Evolutionary conservation across 2,888 invertebrate species (phyloP).

Genomic region (Belgica antarctica): DNA sequence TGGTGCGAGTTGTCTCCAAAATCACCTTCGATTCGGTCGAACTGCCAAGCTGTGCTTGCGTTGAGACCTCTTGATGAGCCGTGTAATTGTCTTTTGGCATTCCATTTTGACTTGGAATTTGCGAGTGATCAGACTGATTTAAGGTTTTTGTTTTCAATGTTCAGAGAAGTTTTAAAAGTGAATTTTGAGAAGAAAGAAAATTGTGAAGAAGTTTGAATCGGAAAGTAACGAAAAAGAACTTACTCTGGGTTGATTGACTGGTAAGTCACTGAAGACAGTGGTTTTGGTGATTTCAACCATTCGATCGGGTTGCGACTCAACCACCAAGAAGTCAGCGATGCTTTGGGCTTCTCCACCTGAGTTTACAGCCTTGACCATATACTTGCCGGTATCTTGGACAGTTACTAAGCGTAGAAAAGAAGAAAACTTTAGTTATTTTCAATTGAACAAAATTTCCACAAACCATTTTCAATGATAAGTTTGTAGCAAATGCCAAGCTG

Average conservation of each 20-base stretch:
- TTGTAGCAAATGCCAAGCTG: slow-evolving; percentile 68
- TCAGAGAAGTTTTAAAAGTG: slow-evolving; percentile 17
- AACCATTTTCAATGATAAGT: slow-evolving; percentile 71
- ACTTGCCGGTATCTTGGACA: slow-evolving; percentile 70
- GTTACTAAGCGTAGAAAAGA: slow-evolving; percentile 54
- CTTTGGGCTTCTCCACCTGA: slow-evolving; percentile 79
- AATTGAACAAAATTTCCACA: slow-evolving; percentile 33
- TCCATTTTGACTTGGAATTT: slow-evolving; percentile 24
- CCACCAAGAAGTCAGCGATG: slow-evolving; percentile 73
- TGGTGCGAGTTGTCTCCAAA: slow-evolving; percentile 56
- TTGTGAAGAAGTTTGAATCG: no score
- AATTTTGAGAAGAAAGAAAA: no score
- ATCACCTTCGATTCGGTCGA: slow-evolving; percentile 54
- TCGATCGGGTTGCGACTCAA: slow-evolving; percentile 64
- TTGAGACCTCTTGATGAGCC: slow-evolving; percentile 48
- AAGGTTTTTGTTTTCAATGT: not conserved
- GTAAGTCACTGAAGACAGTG: slow-evolving; percentile 61
- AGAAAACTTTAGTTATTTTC: slow-evolving; percentile 28
- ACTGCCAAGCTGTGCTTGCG: slow-evolving; percentile 53
- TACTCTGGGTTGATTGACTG: slow-evolving; percentile 42
- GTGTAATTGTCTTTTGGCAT: not conserved
- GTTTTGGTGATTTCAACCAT: slow-evolving; percentile 68
- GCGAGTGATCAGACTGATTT: slow-evolving; percentile 29
- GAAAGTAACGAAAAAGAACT: not conserved
- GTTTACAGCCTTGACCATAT: slow-evolving; percentile 71